These are phyloP conservation scores for Spodoptera littoralis DNA, from an alignment of 2,888 invertebrate species.

Conservation along the genomic window DNA sequence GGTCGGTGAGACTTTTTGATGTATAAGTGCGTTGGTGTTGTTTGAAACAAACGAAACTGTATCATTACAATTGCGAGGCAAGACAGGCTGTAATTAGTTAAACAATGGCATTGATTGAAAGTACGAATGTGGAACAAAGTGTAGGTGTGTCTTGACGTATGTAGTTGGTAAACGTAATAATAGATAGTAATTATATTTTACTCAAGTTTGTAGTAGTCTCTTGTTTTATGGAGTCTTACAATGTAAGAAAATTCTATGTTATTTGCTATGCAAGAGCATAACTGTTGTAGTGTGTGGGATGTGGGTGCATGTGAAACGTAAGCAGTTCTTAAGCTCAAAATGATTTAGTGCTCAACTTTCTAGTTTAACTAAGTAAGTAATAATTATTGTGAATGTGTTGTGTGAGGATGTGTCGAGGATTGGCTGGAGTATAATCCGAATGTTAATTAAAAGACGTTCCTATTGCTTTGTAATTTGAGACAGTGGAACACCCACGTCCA, in stretches of 20 bases:
- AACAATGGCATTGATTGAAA: conserved; percentile 78
- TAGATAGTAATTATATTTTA: conserved; percentile 49
- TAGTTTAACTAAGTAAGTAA: conserved; percentile 12
- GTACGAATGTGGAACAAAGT: conserved; percentile 69
- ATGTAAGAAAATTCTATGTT: conserved; percentile 41
- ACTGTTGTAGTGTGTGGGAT: conserved; percentile 18
- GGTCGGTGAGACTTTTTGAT: conserved; percentile 64
- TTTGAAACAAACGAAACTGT: conserved; percentile 65
- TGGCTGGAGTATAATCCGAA: conserved; percentile 11
- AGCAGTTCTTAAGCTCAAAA: conserved; percentile 26
- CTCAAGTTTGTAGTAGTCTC: conserved; percentile 42
- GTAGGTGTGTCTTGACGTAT: conserved; percentile 63
- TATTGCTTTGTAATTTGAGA: not conserved
- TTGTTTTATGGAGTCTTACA: conserved; percentile 44
- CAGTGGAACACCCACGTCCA: not conserved
- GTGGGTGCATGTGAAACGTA: conserved; percentile 31
- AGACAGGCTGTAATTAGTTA: conserved; percentile 77
- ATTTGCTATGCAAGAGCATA: conserved; percentile 27
- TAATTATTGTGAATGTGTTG: conserved; percentile 5
- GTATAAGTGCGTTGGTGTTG: conserved; percentile 69
- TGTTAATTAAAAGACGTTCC: not conserved
- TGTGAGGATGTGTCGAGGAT: conserved; percentile 1
- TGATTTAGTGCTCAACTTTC: conserved; percentile 41
- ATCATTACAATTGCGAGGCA: conserved; percentile 60
- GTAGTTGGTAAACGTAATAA: conserved; percentile 52